These are phyloP conservation scores for Misgurnus anguillicaudatus DNA, from an alignment of 2,113 vertebrate genomes.

Conservation along the genomic window DNA sequence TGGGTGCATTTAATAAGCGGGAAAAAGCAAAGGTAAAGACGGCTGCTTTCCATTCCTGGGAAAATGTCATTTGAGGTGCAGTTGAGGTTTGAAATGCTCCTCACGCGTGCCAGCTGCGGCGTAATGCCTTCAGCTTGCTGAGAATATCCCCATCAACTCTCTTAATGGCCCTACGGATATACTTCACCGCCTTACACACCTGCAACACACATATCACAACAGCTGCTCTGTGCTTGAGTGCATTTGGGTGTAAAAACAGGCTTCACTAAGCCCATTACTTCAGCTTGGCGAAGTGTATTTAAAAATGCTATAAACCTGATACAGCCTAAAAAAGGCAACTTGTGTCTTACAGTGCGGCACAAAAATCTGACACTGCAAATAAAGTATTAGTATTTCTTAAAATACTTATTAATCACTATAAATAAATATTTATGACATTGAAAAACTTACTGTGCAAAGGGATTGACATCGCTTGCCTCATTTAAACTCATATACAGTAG, in stretches of 20 bases:
- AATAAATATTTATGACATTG: too few species aligned
- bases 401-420: too few species aligned
- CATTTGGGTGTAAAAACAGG: conserved; percentile 9
- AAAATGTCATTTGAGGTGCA: conserved; percentile 29
- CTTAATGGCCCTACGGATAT: conserved; percentile 48
- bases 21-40: not conserved
- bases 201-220: conserved; percentile 43
- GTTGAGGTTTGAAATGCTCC: conserved; percentile 44
- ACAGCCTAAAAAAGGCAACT: not conserved
- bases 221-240: conserved; percentile 18
- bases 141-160: conserved; percentile 44
- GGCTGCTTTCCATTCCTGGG: not conserved
- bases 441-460: too few species aligned
- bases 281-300: not conserved
- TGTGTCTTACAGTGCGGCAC: not conserved
- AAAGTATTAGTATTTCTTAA: too few species aligned
- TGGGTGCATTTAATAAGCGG: not conserved
- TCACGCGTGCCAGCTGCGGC: conserved; percentile 35
- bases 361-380: not conserved
- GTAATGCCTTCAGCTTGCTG: conserved; percentile 43
- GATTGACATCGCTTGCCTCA: too few species aligned
- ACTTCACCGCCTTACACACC: conserved; percentile 39
- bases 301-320: not conserved
- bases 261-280: conserved; percentile 20
- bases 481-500: too few species aligned